A percentile compares a stretch with the other conserved stretches of the same genome.
phyloP scores from a whole-genome alignment of 2,113 vertebrate genomes.

The Cyprinodon tularosa region DNA sequence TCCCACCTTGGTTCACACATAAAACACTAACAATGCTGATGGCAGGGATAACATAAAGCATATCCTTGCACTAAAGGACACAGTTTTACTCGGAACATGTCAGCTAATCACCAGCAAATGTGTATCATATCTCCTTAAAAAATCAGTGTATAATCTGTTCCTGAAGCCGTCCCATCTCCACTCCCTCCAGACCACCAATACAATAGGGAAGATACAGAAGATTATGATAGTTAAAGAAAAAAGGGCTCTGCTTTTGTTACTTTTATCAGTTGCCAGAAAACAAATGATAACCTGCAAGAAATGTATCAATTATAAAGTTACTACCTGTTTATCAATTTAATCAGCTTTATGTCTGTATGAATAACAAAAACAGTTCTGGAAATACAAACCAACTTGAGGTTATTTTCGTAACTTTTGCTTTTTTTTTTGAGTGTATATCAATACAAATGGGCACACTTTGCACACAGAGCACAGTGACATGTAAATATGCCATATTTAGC shows the following conservation, averaged over 20 bases:
- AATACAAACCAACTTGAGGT: too few species aligned
- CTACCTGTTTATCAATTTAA: background rate
- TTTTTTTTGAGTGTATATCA: too few species aligned
- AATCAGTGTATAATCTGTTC: background rate
- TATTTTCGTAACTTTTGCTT: too few species aligned
- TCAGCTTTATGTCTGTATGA: background rate
- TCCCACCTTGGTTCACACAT: conserved; percentile 5
- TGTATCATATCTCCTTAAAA: background rate
- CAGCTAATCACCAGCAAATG: background rate
- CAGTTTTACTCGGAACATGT: background rate
- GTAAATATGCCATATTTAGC: too few species aligned
- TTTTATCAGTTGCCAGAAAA: too few species aligned
- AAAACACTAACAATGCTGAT: background rate
- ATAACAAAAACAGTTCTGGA: background rate
- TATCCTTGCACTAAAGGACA: background rate
- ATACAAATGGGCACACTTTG: too few species aligned
- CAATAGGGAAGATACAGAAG: background rate
- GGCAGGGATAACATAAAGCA: background rate
- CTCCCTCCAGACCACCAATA: background rate
- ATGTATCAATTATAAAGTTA: background rate
- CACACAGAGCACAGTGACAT: too few species aligned
- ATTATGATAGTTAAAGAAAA: background rate
- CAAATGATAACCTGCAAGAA: background rate
- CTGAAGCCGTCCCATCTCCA: background rate
- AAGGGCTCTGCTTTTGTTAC: too few species aligned